Conservation (phyloP, 2,113 vertebrate genomes). For the Mobula hypostoma region DNA sequence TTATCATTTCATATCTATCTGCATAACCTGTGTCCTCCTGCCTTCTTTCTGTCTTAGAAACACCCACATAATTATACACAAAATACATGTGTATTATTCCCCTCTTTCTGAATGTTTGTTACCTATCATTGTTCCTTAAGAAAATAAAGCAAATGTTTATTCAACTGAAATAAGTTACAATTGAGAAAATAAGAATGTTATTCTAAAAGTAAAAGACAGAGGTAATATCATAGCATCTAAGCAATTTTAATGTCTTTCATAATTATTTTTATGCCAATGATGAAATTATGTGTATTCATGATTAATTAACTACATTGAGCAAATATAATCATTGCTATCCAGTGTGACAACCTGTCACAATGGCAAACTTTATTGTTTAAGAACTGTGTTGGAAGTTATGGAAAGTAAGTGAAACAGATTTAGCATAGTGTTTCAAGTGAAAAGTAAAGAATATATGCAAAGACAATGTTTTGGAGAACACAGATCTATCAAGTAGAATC, state of each 20-base stretch:
- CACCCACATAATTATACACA: background rate
- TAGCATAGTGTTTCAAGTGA: background rate
- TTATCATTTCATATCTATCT: background rate
- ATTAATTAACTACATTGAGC: background rate
- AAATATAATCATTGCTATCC: background rate
- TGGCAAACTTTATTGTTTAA: background rate
- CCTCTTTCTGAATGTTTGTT: background rate
- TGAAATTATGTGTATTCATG: background rate
- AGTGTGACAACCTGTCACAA: background rate
- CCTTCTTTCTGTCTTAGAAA: background rate
- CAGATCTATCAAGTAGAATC: background rate
- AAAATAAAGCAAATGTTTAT: background rate
- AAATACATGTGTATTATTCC: background rate
- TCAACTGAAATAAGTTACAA: background rate
- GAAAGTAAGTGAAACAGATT: background rate
- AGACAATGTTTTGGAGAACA: background rate
- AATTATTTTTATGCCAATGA: background rate
- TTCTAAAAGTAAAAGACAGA: background rate
- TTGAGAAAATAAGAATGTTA: constrained; percentile 9
- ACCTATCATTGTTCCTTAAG: background rate
- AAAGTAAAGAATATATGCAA: background rate
- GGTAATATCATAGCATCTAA: background rate
- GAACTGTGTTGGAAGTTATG: background rate
- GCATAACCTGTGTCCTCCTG: background rate
- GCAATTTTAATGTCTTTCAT: background rate